Conservation (phyloP, 2,113 vertebrate genomes). For the Mesocricetus auratus region DNA sequence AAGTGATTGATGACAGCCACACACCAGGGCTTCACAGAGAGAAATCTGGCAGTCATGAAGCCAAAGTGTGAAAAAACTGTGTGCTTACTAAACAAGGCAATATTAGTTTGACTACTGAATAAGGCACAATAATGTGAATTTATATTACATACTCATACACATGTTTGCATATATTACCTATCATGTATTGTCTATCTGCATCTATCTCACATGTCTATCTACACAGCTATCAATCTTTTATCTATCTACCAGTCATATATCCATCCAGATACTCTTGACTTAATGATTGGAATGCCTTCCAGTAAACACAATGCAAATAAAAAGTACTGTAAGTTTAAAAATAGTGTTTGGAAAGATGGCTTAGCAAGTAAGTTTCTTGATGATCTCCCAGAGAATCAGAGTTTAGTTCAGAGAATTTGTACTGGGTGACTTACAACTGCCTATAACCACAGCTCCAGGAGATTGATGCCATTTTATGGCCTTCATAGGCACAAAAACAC, state of each 20-base stretch:
- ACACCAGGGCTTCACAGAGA: neutral
- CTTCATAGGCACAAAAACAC: no score
- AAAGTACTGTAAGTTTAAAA: neutral
- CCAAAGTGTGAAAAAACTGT: neutral
- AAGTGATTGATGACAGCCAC: neutral
- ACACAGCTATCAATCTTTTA: neutral
- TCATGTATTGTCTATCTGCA: neutral
- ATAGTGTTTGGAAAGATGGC: neutral
- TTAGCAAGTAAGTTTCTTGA: neutral
- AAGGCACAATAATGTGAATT: neutral
- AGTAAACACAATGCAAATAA: neutral
- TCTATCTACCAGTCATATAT: neutral
- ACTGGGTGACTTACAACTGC: no score
- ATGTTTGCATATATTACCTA: neutral
- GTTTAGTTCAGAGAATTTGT: neutral
- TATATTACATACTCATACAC: no score
- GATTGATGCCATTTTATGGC: no score
- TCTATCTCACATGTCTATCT: neutral
- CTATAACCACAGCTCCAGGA: no score
- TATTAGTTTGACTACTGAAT: neutral
- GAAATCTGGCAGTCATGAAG: neutral
- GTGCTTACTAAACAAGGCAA: neutral
- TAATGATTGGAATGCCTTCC: neutral
- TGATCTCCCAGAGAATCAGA: neutral
- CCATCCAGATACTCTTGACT: neutral